Conservation (phyloP, 2,888 invertebrate genomes). For the Heliconius sara region DNA sequence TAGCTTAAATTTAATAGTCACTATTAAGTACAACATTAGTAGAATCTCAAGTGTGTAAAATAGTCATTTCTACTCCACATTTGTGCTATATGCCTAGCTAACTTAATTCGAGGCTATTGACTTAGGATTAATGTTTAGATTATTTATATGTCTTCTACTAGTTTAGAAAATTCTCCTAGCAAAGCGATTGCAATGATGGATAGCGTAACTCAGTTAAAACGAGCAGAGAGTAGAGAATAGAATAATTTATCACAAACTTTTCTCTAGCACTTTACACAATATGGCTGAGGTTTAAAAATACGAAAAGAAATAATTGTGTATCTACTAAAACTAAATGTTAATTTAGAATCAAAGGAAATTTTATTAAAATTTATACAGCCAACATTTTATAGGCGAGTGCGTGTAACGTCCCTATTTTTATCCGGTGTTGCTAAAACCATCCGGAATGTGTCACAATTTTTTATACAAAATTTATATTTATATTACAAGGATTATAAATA, state of each 20-base stretch:
- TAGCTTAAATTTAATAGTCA: no score
- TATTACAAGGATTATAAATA: neutral
- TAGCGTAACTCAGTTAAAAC: neutral
- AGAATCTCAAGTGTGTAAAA: no score
- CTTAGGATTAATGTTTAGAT: neutral
- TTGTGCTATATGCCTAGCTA: no score
- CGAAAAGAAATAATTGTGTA: neutral
- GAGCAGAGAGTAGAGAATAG: neutral
- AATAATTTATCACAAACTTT: neutral
- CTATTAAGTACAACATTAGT: no score
- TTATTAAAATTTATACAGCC: constrained; percentile 7
- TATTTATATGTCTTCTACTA: neutral
- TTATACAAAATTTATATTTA: constrained; percentile 7
- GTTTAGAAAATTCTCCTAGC: no score
- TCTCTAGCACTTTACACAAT: neutral
- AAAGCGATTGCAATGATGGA: neutral
- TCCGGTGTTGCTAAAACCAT: constrained; percentile 13
- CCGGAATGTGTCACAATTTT: constrained; percentile 20
- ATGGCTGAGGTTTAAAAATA: neutral
- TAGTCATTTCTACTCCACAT: no score
- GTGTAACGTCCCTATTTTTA: constrained; percentile 15
- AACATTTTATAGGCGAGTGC: constrained; percentile 11
- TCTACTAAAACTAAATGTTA: neutral
- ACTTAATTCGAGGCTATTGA: neutral
- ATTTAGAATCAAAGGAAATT: constrained; percentile 2